These are phyloP conservation scores for Melospiza melodia DNA, from an alignment of 2,113 vertebrate species.

Conservation along the genomic window DNA sequence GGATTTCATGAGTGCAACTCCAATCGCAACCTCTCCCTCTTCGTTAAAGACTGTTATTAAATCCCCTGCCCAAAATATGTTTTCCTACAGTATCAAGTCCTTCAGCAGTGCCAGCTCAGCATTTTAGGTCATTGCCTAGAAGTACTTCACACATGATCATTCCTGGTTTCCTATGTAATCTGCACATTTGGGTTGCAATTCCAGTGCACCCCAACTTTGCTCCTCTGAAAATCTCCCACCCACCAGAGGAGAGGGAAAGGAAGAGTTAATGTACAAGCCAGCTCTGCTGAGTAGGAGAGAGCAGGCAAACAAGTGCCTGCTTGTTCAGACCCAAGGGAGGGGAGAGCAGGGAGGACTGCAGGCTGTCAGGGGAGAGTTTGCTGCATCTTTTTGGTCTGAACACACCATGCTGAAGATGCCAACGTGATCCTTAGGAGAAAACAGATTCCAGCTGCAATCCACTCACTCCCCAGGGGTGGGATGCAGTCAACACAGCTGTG, in stretches of 20 bases:
- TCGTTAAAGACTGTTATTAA: slow-evolving; percentile 29
- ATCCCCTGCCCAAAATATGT: neutral
- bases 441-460: neutral
- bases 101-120: neutral
- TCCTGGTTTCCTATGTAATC: neutral
- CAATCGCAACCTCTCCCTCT: neutral
- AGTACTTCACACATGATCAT: neutral
- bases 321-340: neutral
- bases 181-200: neutral
- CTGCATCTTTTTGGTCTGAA: neutral
- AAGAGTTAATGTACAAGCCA: neutral
- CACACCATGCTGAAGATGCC: neutral
- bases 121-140: neutral
- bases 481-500: neutral
- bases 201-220: neutral
- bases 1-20: neutral
- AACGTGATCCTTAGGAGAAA: neutral
- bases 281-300: neutral
- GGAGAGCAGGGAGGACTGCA: neutral
- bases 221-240: neutral
- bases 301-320: slow-evolving; percentile 5
- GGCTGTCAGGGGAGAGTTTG: neutral
- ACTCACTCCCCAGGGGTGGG: neutral
- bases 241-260: neutral
- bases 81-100: neutral